phyloP scores from a whole-genome alignment of 1,140 invertebrate genomes.

The Drosophila truncata region DNA sequence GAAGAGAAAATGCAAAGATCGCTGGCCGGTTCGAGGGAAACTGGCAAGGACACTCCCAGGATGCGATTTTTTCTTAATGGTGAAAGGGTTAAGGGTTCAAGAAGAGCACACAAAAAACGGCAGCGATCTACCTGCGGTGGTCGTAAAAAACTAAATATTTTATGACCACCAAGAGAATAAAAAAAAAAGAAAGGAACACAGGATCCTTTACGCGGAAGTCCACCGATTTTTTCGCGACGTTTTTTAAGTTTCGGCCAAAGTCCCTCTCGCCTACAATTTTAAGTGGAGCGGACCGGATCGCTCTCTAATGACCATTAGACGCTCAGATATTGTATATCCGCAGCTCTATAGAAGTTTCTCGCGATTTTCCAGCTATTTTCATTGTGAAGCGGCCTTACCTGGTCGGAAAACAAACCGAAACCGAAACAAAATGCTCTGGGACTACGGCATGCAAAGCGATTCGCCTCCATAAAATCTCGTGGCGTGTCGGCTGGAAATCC shows the following conservation, averaged over 20 bases:
- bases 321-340: constrained; percentile 5
- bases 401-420: constrained; percentile 35
- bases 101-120: constrained; percentile 52
- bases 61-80: constrained; percentile 70
- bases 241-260: constrained; percentile 35
- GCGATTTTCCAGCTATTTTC: constrained; percentile 78
- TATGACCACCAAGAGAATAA: constrained; percentile 53
- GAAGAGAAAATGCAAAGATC: constrained; percentile 27
- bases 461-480: constrained; percentile 39
- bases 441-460: constrained; percentile 27
- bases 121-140: constrained; percentile 17
- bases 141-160: constrained; percentile 78
- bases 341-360: constrained; percentile 56
- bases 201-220: constrained; percentile 70
- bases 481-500: constrained; percentile 42
- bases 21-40: constrained; percentile 42
- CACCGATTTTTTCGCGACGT: constrained; percentile 22
- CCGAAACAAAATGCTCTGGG: constrained; percentile 29
- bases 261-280: constrained; percentile 47
- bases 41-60: constrained; percentile 55
- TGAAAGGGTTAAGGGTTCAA: constrained; percentile 64
- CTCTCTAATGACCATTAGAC: constrained; percentile 45
- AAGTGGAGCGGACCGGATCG: constrained; percentile 64
- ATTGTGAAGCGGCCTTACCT: constrained; percentile 74
- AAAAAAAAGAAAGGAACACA: constrained; percentile 1